These are phyloP conservation scores for Zaprionus camerounensis DNA, from an alignment of 1,140 invertebrate species.

Conservation along the genomic window DNA sequence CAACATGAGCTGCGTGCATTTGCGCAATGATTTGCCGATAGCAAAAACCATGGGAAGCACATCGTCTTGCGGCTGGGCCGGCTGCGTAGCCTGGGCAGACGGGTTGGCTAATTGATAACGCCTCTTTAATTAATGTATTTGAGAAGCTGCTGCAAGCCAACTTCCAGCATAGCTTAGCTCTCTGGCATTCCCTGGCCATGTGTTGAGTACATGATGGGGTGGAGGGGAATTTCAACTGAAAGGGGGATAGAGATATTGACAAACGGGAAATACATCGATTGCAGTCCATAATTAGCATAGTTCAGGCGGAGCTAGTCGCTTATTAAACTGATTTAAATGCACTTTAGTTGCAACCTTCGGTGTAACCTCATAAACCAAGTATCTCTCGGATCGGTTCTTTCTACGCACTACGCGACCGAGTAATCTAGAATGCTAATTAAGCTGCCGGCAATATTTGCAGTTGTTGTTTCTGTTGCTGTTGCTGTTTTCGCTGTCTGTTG, in stretches of 20 bases:
- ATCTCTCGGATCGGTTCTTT: constrained; percentile 48
- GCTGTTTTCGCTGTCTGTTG: constrained; percentile 35
- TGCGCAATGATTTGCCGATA: constrained; percentile 79
- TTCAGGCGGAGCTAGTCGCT: constrained; percentile 43
- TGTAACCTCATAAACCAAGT: constrained; percentile 42
- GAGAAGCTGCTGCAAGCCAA: constrained; percentile 20
- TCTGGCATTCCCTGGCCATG: constrained; percentile 37
- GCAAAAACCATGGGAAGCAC: constrained; percentile 48
- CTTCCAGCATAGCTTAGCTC: constrained; percentile 5
- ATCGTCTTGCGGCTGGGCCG: not conserved
- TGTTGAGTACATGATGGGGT: constrained; percentile 44
- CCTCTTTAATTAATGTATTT: constrained; percentile 66
- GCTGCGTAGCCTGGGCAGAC: constrained; percentile 7
- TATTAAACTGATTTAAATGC: constrained; percentile 51
- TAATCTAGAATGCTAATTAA: constrained; percentile 83
- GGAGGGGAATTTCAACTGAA: not conserved
- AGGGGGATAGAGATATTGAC: constrained; percentile 22
- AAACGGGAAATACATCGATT: constrained; percentile 68
- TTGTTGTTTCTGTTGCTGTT: constrained; percentile 35
- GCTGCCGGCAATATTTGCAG: constrained; percentile 73
- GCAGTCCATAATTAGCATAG: constrained; percentile 61
- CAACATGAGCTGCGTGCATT: constrained; percentile 76
- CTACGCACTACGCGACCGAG: constrained; percentile 63
- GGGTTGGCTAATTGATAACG: constrained; percentile 67
- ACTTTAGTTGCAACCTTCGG: constrained; percentile 38